These are phyloP conservation scores for Haplochromis vanheusdeni DNA, from an alignment of 2,113 vertebrate genomes.

Conservation along the genomic window DNA sequence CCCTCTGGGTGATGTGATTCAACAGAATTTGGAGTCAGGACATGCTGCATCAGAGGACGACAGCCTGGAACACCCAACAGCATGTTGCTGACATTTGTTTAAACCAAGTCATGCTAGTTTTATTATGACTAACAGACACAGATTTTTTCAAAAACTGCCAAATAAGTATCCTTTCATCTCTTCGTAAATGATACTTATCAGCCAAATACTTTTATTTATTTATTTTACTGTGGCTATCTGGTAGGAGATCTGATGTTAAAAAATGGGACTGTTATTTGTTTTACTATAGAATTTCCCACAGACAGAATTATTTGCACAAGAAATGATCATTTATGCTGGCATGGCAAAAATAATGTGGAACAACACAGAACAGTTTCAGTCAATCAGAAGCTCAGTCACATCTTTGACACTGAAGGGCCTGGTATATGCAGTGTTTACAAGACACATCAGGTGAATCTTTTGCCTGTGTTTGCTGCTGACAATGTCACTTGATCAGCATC, in stretches of 20 bases:
- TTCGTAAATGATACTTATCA: neutral
- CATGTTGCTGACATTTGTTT: constrained; percentile 18
- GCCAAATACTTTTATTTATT: neutral
- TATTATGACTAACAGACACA: neutral
- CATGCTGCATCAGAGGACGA: constrained; percentile 14
- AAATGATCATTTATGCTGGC: neutral
- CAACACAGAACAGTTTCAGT: neutral
- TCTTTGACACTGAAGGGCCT: neutral
- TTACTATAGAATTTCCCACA: neutral
- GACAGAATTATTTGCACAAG: neutral
- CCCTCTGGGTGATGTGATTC: constrained; percentile 36
- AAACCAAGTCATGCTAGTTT: neutral
- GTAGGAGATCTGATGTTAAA: neutral
- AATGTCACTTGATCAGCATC: neutral
- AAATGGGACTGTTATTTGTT: neutral
- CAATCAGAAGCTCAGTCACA: neutral
- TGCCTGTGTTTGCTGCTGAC: neutral
- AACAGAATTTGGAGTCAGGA: constrained; percentile 20
- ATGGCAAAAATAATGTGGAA: neutral
- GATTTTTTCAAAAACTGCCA: neutral
- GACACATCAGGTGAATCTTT: neutral
- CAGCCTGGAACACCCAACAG: constrained; percentile 23
- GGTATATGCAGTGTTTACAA: neutral
- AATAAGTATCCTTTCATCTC: neutral
- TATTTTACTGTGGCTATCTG: neutral